Evolutionary conservation across 2,113 vertebrate genomes (phyloP), one percentile per base, ranked within the genome.

Genomic region (Reinhardtius hippoglossoides): DNA sequence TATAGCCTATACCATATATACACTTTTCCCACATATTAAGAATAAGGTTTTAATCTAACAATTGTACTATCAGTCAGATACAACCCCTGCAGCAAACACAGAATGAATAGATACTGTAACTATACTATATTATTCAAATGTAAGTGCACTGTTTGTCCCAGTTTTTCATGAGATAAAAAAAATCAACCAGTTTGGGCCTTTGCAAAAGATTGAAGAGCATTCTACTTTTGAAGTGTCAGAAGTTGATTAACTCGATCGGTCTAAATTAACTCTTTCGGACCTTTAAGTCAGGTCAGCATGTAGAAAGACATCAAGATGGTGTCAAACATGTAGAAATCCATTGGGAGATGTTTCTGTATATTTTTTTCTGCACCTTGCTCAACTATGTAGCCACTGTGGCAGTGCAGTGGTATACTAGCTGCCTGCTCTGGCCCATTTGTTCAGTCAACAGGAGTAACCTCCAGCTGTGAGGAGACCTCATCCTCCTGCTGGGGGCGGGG

Each of bases 401-500:
- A 63, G 67, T 42, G 40, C 12, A 3, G 40, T 56, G 63, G 74
- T 60, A 15, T 69, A 60, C 63, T 58, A 35, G 69, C 74, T 67
- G 65, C 52, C 63, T 54, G 64, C 80, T 74, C 37, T 86, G 85
- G 73, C 83, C 74, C 58, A 83, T 88, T 87, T 88, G 72, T 81
- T 80, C 87, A 83, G 81, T 83, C 88, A 90, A 79, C 80, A 85
- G 81, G 78, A 86, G 84, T 83, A 78, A 88, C 87, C 81, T 86
- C 81, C 87, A 88, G 74, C 91, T 91, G 87, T 76, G 83, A 83
- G 68, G 64, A 78, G 82, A 79, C 87, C 71, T 82, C 65, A 59
- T 84, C 78, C 67, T 64, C 76, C 65, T 87, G 74, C 71, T 62
- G 44, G 55, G 50, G 35, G 31, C 21, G 31, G 74, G 55, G 26